Evolutionary conservation across 2,797 vertebrate genomes (phyloP), one percentile per base, ranked within the genome.

Genomic region (Ctenopoma multispine): DNA sequence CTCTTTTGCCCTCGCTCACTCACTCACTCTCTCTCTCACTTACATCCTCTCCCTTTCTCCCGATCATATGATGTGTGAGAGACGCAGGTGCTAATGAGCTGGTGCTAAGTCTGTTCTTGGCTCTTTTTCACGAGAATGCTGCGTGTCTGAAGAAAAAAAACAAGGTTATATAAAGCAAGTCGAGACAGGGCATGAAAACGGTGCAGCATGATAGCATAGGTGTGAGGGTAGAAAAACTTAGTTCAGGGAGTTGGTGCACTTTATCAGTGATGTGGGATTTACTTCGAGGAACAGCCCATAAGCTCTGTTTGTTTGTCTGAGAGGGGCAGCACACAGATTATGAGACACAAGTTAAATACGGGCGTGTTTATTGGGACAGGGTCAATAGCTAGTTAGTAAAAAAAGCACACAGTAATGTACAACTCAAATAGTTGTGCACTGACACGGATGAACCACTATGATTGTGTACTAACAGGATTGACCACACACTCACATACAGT

Each of bases 61-160:
- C n/a, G 65, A 57, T 83, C 76, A 67, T 60, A 50, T 69, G 76
- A 84, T 27, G 58, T 20, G 63, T 51, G 57, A 76, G 75, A 85
- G 77, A 83, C 68, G 40, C 82, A 87, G 87, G 87, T 87, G 85
- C 74, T 92, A 92, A 92, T 92, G 83, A 89, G 73, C n/a, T 12
- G 1, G 59, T 15, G 79, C 72, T 27, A 61, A 79, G 34, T n/a
- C 59, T 55, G 51, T 72, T 72, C 69, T 69, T 70, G 51, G 47
- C n/a, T n/a, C 55, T 69, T 75, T 70, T 85, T 77, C 62, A 68
- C 79, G 67, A 51, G 67, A 73, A 80, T 55, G 56, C 21, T 11
- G n/a, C 2, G 31, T 80, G 55, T 75, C 69, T 18, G 68, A 73
- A 63, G 81, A 74, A 83, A 75, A 29, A 65, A 63, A 48, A 23